These are phyloP conservation scores for Mesembrinibis cayennensis DNA, from an alignment of 2,113 vertebrate species.

Conservation along the genomic window DNA sequence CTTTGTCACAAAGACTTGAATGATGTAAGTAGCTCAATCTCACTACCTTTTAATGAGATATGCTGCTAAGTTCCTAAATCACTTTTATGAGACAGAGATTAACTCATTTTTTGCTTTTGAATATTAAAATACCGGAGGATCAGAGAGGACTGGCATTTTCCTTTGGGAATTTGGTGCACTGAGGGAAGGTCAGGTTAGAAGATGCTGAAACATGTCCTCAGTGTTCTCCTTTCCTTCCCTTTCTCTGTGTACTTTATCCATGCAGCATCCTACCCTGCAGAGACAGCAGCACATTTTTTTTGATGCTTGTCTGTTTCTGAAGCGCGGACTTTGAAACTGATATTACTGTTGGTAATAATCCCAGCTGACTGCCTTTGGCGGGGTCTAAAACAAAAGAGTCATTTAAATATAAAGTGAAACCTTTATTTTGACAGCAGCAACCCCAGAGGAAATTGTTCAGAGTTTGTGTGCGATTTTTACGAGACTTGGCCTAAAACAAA, in stretches of 20 bases:
- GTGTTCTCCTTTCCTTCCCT: neutral
- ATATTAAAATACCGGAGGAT: neutral
- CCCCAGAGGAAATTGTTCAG: constrained; percentile 57
- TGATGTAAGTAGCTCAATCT: neutral
- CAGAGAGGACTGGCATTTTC: neutral
- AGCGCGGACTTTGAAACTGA: constrained; percentile 54
- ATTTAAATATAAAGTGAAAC: constrained; percentile 61
- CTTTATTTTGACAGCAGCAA: constrained; percentile 64
- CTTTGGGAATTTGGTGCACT: neutral
- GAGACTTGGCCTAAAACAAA: constrained; percentile 43
- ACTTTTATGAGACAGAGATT: neutral
- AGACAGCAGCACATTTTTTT: constrained; percentile 21
- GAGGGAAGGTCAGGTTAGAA: neutral
- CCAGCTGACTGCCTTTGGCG: constrained; percentile 23
- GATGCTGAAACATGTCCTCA: neutral
- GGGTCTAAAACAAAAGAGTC: constrained; percentile 46
- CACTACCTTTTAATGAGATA: neutral
- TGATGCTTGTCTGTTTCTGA: constrained; percentile 13
- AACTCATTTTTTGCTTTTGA: neutral
- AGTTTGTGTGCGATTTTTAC: constrained; percentile 55
- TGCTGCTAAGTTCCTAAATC: neutral
- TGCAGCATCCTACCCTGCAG: neutral
- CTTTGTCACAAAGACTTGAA: neutral
- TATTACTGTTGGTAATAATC: constrained; percentile 40
- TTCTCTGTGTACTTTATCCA: neutral